Evolutionary conservation across 2,797 vertebrate genomes (phyloP), one percentile per base, ranked within the genome.

Genomic region (Hybognathus amarus): DNA sequence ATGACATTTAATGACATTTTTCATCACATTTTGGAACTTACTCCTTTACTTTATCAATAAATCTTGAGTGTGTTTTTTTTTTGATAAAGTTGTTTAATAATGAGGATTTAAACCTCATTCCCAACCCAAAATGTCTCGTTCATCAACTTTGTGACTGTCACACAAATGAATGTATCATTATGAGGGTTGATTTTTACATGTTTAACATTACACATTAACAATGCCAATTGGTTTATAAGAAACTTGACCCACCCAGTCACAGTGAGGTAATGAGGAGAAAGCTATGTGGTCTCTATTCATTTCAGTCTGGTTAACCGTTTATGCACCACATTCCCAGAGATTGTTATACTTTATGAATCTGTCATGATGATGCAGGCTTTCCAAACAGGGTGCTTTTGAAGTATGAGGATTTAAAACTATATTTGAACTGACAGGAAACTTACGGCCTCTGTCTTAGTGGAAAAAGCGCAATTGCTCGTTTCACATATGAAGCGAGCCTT

Each of bases 311-410:
- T 33, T 69, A 42, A 42, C 24, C 15, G 8, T 71, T 36, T 81
- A 24, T 81, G 20, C 36, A 15, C 36, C 33, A 17, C 38, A 38
- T 24, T 76, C 9, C 40, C 24, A 27, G 27, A 73, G 27, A 73
- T 61, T 36, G 79, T 45, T 71, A 18, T 36, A n/a, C 52, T 54
- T 20, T 10, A n/a, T 73, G 11, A 71, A 81, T 63, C 79, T 42
- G 38, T 59, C 78, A 59, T 27, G 17, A 52, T 70, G 56, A 61
- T 59, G 24, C 24, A 61, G 18, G 52, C 67, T 71, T 50, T 73
- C 20, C 54, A 63, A 56, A 63, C 40, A 45, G 27, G 40, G 45
- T 81, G 68, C 33, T 63, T 12, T 63, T 81, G 22, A 61, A 33
- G 67, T 30, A 47, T 33, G 20, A 40, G 68, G 56, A 6, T 30